Base-by-base conservation (phyloP, 1,140 invertebrate species). In the Leptopilina boulardi region DNA sequence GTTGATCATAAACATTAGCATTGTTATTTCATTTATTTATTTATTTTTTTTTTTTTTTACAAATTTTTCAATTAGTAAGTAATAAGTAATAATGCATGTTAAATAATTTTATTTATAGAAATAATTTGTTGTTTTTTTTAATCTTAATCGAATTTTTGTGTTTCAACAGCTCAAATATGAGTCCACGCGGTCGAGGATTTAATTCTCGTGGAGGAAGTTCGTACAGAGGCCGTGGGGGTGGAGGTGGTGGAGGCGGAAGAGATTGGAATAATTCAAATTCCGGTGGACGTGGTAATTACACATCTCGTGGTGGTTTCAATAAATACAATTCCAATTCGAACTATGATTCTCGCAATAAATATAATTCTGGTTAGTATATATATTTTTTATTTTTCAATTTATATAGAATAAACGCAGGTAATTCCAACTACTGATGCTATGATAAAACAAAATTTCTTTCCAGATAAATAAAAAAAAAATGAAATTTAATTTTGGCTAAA, bases 181-280 rank as follows among this genome's bases (percentile, higher is more conserved):
- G 87, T 80, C 88, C 88, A 42, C 85, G 90, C 26, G 90, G 89
- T 9, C 83, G 90, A 73, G 90, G 89, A 74, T 91, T 90, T 75
- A 86, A 75, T 83, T 88, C 89, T 1, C 82, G 89, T 3, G 87
- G 87, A 9, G 86, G 87, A 15, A 85, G 86, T 70, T 89, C 88
- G 1, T 89, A 89, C 26, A 85, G 89, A 80, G 88, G 89, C 6
- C 78, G 87, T 78, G 87, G 88, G 41, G 86, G 86, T 15, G 34
- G 89, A 80, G 88, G 89, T 6, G 77, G 87, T 77, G 87, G 88
- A 44, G 86, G 87, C 13, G 83, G 86, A 15, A 86, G 77, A 41
- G 87, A 86, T 21, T 87, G 86, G 83, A 83, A 84, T 74, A 71
- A 82, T 23, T 85, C 84, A 1, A 80, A 82, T 77, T 82, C 82